Evolutionary conservation across 2,797 vertebrate species (phyloP), one percentile per base, ranked within the genome.

Genomic region (Notoglanidium macrostoma): DNA sequence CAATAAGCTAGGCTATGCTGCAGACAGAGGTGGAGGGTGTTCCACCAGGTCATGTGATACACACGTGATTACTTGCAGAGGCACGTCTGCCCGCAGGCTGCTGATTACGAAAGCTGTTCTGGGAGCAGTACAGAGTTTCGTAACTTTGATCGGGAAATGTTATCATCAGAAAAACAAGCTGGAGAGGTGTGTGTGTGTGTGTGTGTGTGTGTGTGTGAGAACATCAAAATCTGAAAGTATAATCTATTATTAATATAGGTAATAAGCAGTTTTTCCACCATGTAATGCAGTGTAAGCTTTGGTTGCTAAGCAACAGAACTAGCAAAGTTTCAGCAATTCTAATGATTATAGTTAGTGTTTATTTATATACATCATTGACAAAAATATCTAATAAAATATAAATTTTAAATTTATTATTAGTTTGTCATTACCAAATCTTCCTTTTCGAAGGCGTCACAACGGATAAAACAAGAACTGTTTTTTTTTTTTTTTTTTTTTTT

Each of bases 121-220:
- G 7, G n/a, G 49, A 59, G n/a, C 54, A 23, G 76, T 19, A 57
- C 1, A 7, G 23, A n/a, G 55, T 61, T 63, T 61, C 8, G 23
- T 46, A 61, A 79, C 77, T 61, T 57, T 78, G 46, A 44, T 44
- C 21, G 44, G 21, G 12, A n/a, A 55, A 83, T 29, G 1, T 83
- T 83, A 83, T 83, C 81, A 54, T 32, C 59, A 19, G 23, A 19
- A n/a, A 81, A 23, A 46, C 12, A 68, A 32, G 81, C 78, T 79
- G 55, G 54, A 61, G 78, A 23, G 7, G 8, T n/a, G 46, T n/a
- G 35, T 46, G 19, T 19, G 40, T 81, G 59, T n/a, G 32, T 63
- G 57, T 63, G 78, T n/a, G 79, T 81, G 32, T 55, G 78, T 80
- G 78, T 80, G 78, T 80, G 32, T 40, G 15, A 17, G 76, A n/a